Percentiles rank a stretch among this genome's conserved stretches.
Evolutionary conservation across 2,113 vertebrate genomes (phyloP).

Genomic region (Mystacornis crossleyi): DNA sequence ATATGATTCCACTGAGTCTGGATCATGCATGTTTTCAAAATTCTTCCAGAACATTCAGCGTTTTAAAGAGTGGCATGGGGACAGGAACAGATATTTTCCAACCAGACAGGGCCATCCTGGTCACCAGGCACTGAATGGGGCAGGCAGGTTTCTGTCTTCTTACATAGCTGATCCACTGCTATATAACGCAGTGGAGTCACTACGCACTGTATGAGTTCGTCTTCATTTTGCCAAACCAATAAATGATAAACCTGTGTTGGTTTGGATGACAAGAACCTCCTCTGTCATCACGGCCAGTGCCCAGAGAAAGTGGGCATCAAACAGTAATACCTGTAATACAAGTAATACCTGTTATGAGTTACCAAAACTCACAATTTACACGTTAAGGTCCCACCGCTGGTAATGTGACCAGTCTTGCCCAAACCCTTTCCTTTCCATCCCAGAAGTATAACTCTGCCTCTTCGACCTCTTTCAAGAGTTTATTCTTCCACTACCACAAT

Average conservation of each 20-base stretch:
- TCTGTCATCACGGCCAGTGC: neutral
- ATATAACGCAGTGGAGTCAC: neutral
- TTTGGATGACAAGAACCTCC: neutral
- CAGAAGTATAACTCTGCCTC: neutral
- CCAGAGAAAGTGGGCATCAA: fast-evolving
- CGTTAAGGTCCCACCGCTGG: neutral
- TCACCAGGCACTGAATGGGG: fast-evolving
- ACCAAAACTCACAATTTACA: neutral
- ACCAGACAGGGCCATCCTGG: neutral
- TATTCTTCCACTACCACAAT: neutral
- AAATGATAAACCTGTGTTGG: neutral
- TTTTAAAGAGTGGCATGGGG: neutral
- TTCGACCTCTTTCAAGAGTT: neutral
- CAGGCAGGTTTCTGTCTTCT: neutral
- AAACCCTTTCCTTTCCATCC: neutral
- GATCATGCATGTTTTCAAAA: neutral
- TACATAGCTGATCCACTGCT: neutral
- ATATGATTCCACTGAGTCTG: neutral
- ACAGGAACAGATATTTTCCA: neutral
- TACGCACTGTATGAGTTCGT: fast-evolving
- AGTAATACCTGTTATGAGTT: neutral
- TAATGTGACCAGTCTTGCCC: neutral
- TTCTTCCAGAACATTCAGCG: neutral
- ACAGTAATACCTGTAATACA: neutral
- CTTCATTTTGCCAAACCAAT: neutral